These are phyloP conservation scores for Arge pagana DNA, from an alignment of 2,888 invertebrate species.

Conservation along the genomic window DNA sequence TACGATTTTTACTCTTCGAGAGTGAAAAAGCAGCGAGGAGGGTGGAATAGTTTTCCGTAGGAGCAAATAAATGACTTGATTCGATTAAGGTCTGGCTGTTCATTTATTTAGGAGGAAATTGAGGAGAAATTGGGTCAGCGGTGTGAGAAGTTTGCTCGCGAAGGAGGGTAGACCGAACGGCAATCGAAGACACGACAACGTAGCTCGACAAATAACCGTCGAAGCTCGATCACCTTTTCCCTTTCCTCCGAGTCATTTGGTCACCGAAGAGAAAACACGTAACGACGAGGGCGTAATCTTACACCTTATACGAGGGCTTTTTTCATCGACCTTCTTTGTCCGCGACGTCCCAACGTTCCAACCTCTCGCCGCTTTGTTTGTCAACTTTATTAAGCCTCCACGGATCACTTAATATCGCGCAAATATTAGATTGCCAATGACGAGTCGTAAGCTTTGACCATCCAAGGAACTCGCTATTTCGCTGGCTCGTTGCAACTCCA, in stretches of 20 bases:
- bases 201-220: constrained; percentile 47
- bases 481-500: too few species aligned
- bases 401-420: too few species aligned
- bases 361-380: constrained; percentile 38
- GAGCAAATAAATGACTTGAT: constrained; percentile 51
- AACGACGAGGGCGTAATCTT: constrained; percentile 52
- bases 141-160: constrained; percentile 12
- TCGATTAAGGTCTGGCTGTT: constrained; percentile 46
- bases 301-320: too few species aligned
- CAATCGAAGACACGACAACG: constrained; percentile 44
- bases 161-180: constrained; percentile 15
- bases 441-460: too few species aligned
- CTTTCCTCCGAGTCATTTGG: background rate
- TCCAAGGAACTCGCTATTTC: too few species aligned
- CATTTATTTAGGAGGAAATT: constrained; percentile 50
- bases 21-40: too few species aligned
- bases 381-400: constrained; percentile 46
- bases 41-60: constrained; percentile 36
- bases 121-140: constrained; percentile 54
- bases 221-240: constrained; percentile 2
- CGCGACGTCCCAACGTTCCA: constrained; percentile 32
- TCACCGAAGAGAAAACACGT: constrained; percentile 1
- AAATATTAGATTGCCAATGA: too few species aligned
- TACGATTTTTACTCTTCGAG: too few species aligned
- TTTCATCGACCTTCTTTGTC: constrained; percentile 29